phyloP scores from a whole-genome alignment of 2,888 invertebrate species.

The Brachylomia viminalis region DNA sequence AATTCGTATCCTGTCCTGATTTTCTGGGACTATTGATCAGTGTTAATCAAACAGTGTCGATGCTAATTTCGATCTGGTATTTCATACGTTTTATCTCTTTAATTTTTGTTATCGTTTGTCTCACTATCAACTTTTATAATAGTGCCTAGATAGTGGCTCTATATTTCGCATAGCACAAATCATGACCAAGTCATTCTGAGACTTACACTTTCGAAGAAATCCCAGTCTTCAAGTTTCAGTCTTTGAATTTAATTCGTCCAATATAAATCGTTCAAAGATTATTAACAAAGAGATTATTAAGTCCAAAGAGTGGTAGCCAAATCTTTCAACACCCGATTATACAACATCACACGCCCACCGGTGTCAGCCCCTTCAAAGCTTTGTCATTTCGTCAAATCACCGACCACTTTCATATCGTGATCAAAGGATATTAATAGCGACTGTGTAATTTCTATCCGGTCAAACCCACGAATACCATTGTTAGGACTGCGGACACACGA shows the following conservation, averaged over 20 bases:
- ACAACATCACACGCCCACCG: slow-evolving; percentile 52
- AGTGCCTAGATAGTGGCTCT: background rate
- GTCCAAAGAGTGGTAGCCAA: slow-evolving; percentile 44
- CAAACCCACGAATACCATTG: slow-evolving; percentile 72
- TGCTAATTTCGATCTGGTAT: background rate
- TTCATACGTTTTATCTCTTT: background rate
- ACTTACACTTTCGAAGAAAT: background rate
- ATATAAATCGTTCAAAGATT: slow-evolving; percentile 31
- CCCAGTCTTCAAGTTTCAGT: background rate
- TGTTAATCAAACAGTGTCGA: background rate
- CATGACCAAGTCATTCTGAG: background rate
- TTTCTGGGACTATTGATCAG: background rate
- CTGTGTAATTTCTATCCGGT: slow-evolving; percentile 76
- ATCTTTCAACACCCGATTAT: slow-evolving; percentile 60
- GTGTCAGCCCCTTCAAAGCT: slow-evolving; percentile 65
- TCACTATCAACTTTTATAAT: background rate
- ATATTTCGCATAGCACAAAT: background rate
- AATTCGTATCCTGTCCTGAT: slow-evolving; percentile 38
- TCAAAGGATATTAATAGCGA: slow-evolving; percentile 77
- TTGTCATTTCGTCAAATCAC: slow-evolving; percentile 71
- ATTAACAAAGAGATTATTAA: slow-evolving; percentile 46
- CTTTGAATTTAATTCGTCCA: slow-evolving; percentile 5
- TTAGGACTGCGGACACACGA: slow-evolving; percentile 71
- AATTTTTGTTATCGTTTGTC: background rate
- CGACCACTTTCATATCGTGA: slow-evolving; percentile 80